Conservation (phyloP, 2,113 vertebrate species). For the Desmodus rotundus region DNA sequence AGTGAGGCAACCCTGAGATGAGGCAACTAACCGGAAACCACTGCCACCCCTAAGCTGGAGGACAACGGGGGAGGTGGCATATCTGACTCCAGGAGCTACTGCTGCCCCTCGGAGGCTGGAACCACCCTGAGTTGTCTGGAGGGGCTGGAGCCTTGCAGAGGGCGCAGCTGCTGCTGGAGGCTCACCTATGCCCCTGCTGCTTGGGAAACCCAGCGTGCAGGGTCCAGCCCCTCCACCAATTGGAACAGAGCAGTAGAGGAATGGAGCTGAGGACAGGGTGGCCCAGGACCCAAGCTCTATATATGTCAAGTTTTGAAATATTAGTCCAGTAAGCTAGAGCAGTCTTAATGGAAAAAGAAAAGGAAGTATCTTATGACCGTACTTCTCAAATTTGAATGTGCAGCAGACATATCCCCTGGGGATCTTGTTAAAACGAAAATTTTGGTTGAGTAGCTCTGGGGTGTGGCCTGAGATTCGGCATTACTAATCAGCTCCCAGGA, state of each 20-base stretch:
- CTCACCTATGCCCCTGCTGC: neutral
- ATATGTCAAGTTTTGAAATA: neutral
- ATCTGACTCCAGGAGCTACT: neutral
- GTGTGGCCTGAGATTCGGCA: neutral
- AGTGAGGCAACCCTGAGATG: neutral
- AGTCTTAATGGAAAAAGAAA: neutral
- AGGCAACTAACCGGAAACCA: conserved; percentile 20
- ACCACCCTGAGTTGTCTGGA: neutral
- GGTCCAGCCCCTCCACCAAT: neutral
- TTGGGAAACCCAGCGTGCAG: neutral
- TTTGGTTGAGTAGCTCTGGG: neutral
- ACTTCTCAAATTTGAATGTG: neutral
- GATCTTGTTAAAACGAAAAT: neutral
- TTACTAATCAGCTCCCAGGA: neutral
- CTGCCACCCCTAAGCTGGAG: neutral
- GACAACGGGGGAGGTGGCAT: neutral
- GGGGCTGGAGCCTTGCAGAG: neutral
- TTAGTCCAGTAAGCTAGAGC: neutral
- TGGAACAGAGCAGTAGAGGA: neutral
- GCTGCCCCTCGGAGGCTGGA: neutral
- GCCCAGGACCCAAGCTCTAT: neutral
- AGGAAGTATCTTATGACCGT: neutral
- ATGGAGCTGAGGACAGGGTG: neutral
- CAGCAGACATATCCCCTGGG: neutral
- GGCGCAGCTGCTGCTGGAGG: neutral